Base-by-base conservation (phyloP, 1,140 invertebrate genomes). In the Aphelinus atriplicis region DNA sequence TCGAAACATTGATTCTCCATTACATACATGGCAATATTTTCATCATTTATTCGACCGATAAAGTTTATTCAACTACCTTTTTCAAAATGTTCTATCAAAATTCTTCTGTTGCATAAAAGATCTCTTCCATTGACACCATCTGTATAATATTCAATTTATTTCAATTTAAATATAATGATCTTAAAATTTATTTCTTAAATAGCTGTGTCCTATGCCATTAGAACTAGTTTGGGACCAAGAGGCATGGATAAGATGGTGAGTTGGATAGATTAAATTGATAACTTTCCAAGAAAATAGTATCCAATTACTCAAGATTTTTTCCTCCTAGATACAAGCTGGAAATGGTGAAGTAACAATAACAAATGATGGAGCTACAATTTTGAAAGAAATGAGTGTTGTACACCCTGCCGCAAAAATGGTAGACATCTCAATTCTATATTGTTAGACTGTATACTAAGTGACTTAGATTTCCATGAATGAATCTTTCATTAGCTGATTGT, bases 201-300 rank as follows among this genome's bases (percentile, higher is more conserved):
- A 98, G 97, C 98, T 89, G 97, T 99, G 67, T 95, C 97, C 77
- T 96, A 99, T 97, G 98, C 98, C 43, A 96, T 99, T 81, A 92
- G 98, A 75, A 99, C 98, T 26, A 99, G 97, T 90, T 90, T 99
- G 82, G 98, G 98, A 26, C 98, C 98, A 47, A 91, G 96, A 80
- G 98, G 98, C 78, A 99, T 99, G 98, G 98, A 99, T 84, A 99
- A 99, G 92, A 99, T 99, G 98, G 95, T 97, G 91, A 89, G 79
- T 81, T 63, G 50, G 43, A 60, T 71, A 26, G 26, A 61, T 72
- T 70, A 61, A 26, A 46, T 62, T 65, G 7, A 71, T 73, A 75
- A 62, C 65, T 51, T 55, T 60, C 57, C 58, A 3, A 68, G 60
- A 45, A 72, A 47, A 63, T 75, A 55, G 43, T 76, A 63, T 73